Base-by-base conservation (phyloP, 2,888 invertebrate genomes). In the Neoscelio sp. region DNA sequence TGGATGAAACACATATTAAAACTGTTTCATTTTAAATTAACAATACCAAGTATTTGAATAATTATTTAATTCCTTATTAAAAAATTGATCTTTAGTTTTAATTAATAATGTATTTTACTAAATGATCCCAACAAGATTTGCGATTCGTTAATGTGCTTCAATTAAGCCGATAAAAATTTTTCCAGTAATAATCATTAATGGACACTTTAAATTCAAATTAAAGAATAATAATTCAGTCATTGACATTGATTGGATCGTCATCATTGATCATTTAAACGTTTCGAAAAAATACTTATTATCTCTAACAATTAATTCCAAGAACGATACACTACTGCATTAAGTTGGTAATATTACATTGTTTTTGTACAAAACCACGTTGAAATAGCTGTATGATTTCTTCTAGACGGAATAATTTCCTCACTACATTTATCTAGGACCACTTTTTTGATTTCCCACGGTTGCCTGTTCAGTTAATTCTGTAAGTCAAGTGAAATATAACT, bases 381-480 rank as follows among this genome's bases (percentile, higher is more conserved):
- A 65, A 50, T 60, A 50, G 64, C 33, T 3, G 42, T 30, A 54
- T 40, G 46, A 54, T 56, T 64, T 65, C 40, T 65, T 74, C 42
- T 56, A 30, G 65, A 20, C 30, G 65, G 65, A 78, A 78, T 78
- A 73, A 78, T 78, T 78, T 67, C 54, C 58, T 44, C 65, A 12
- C 54, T 17, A 50, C 62, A 48, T 74, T 58, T 74, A 78, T 70
- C 68, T 78, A 38, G 73, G 67, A 58, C 74, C 48, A 74, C 74
- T 78, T 78, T 78, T 78, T 78, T 62, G 62, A 68, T 74, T 78
- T 78, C 78, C 78, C 78, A 78, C 78, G 78, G 78, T 78, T 78
- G 71, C 67, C 50, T 48, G 56, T 64, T 54, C 74, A 42, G 64
- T 56, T 73, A 74, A 68, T 78, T 74, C 78, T 58, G 68, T 46